phyloP scores from a whole-genome alignment of 1,140 invertebrate species.

The Listronotus oregonensis region DNA sequence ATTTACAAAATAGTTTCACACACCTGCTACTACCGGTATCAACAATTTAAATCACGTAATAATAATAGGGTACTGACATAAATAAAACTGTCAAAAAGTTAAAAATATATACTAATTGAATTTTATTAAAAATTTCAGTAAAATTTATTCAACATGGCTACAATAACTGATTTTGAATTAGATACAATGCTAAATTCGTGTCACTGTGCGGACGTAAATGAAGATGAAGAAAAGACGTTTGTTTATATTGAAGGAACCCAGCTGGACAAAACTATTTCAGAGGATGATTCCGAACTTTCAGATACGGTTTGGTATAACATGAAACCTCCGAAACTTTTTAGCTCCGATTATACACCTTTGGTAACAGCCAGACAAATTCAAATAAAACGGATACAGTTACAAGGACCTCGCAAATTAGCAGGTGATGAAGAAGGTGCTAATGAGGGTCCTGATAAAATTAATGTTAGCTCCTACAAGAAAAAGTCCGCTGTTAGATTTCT shows the following conservation, averaged over 20 bases:
- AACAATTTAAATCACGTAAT: no score
- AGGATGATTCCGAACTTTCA: constrained; percentile 14
- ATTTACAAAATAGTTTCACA: no score
- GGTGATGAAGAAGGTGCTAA: constrained; percentile 16
- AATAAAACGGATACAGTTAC: constrained; percentile 29
- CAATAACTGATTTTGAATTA: neutral
- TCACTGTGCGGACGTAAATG: constrained; percentile 16
- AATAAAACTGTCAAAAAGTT: no score
- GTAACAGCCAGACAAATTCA: constrained; percentile 32
- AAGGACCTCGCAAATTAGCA: constrained; percentile 26
- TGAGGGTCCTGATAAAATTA: constrained; percentile 5
- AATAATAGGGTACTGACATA: no score
- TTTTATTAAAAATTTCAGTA: no score
- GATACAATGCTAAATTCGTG: constrained; percentile 11
- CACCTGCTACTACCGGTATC: no score
- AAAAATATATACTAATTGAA: no score
- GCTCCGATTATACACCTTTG: constrained; percentile 5
- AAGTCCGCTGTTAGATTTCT: constrained; percentile 19
- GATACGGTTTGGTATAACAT: constrained; percentile 30
- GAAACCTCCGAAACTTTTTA: constrained; percentile 27
- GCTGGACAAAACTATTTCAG: constrained; percentile 9
- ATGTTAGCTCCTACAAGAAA: constrained; percentile 26
- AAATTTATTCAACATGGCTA: no score
- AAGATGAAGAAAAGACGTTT: constrained; percentile 27
- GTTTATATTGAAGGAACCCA: constrained; percentile 25